Evolutionary conservation across 2,888 invertebrate genomes (phyloP), one percentile per base, ranked within the genome.

Genomic region (Barypeithes pellucidus): DNA sequence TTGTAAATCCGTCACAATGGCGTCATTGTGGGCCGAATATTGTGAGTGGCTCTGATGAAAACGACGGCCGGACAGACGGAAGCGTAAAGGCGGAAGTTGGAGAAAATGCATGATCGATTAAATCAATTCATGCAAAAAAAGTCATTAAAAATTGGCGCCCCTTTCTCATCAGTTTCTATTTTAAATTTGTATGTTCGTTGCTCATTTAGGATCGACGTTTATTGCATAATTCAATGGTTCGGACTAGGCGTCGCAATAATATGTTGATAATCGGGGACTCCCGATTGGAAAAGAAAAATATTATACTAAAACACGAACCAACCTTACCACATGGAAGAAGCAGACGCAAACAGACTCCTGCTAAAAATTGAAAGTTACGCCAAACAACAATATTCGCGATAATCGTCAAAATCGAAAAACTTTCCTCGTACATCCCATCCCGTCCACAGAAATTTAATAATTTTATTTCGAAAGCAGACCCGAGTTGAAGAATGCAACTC

Each of bases 1-100:
- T 68, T 73, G 66, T 68, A 43, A 50, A 70, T 70, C 60, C 66
- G 39, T 73, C 73, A 73, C 65, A 69, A 66, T 66, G 61, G 61
- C 69, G 69, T 69, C 69, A 73, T 68, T 68, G 68, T 68, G 41
- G 68, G 57, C 33, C 33, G 59, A 65, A 66, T 61, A 66, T 73
- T 69, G 66, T 73, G 65, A 65, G 54, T 36, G 50, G 20, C 52
- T 50, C 36, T 65, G 69, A 73, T 73, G 60, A 69, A 73, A 73
- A 70, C 69, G 63, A 59, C 54, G 52, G 45, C 66, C 47, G 67
- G 67, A 67, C 67, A 68, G 47, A 60, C 65, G 68, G 69, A 73
- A 69, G 39, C 45, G n/a, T 8, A n/a, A 41, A 20, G 45, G 45
- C 47, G 69, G 69, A 73, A 73, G 66, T 67, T 24, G 45, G 24